phyloP scores from a whole-genome alignment of 92 coral and sea anemone species.

The Hydrozoanthus gracilis region DNA sequence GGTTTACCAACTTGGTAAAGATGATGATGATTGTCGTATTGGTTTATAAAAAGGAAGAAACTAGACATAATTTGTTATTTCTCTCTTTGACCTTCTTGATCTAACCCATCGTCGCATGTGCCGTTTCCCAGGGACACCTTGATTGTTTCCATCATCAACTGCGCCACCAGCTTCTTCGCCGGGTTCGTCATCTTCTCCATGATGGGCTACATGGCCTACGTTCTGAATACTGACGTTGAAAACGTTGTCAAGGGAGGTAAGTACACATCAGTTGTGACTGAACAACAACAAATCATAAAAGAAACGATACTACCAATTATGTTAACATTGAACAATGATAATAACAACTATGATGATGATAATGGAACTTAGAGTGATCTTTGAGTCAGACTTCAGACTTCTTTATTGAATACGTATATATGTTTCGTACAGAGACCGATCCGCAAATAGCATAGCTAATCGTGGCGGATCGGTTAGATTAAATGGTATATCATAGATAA shows the following conservation, averaged over 20 bases:
- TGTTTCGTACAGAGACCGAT: too few species aligned
- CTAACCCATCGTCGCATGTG: not conserved
- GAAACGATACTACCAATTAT: not conserved
- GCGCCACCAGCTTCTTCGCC: constrained; percentile 43
- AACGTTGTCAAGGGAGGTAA: constrained; percentile 50
- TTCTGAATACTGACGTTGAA: constrained; percentile 37
- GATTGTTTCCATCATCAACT: constrained; percentile 39
- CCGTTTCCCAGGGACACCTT: constrained; percentile 26
- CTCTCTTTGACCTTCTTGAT: not conserved
- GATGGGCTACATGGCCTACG: constrained; percentile 45
- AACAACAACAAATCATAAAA: not conserved
- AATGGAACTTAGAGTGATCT: not conserved
- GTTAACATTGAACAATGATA: too few species aligned
- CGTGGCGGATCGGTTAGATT: too few species aligned
- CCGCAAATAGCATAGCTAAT: too few species aligned
- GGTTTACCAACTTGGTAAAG: not conserved
- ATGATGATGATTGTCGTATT: not conserved
- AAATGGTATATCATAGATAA: too few species aligned
- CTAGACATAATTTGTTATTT: not conserved
- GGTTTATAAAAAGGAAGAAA: not conserved
- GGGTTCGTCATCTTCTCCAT: constrained; percentile 47
- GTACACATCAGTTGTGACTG: not conserved
- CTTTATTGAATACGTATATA: too few species aligned
- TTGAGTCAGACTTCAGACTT: too few species aligned
- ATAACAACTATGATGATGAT: not conserved